Conservation (phyloP, 92 coral and sea anemone genomes). For the Phymanthus crucifer region DNA sequence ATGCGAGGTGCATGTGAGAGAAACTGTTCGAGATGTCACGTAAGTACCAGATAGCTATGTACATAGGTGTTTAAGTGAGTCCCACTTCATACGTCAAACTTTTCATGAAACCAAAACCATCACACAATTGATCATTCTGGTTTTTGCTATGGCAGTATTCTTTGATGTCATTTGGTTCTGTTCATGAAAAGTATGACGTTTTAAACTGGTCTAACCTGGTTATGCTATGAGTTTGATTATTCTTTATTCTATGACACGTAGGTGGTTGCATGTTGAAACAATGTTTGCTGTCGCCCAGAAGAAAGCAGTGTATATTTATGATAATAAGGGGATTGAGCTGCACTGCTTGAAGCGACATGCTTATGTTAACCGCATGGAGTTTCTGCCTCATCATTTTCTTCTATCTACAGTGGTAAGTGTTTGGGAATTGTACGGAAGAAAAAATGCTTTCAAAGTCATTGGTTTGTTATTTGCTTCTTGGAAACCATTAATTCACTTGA, state of each 20-base stretch:
- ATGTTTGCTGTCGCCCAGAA: constrained; percentile 99
- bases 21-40: constrained; percentile 91
- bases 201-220: too few species aligned
- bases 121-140: too few species aligned
- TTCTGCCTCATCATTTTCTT: constrained; percentile 93
- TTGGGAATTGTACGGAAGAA: neutral
- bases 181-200: too few species aligned
- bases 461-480: too few species aligned
- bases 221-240: neutral
- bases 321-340: constrained; percentile 89
- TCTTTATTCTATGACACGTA: constrained; percentile 2
- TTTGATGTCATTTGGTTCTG: too few species aligned
- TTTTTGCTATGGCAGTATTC: too few species aligned
- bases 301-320: constrained; percentile 89
- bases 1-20: constrained; percentile 95
- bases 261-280: constrained; percentile 97
- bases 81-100: too few species aligned
- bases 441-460: too few species aligned
- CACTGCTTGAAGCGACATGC: constrained; percentile 86
- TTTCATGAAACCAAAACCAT: too few species aligned
- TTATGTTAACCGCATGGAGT: constrained; percentile 87
- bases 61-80: too few species aligned
- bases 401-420: constrained; percentile 91
- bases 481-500: too few species aligned
- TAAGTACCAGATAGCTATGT: constrained; percentile 35